Evolutionary conservation across 2,888 invertebrate species (phyloP).

Genomic region (Nebria brevicollis): DNA sequence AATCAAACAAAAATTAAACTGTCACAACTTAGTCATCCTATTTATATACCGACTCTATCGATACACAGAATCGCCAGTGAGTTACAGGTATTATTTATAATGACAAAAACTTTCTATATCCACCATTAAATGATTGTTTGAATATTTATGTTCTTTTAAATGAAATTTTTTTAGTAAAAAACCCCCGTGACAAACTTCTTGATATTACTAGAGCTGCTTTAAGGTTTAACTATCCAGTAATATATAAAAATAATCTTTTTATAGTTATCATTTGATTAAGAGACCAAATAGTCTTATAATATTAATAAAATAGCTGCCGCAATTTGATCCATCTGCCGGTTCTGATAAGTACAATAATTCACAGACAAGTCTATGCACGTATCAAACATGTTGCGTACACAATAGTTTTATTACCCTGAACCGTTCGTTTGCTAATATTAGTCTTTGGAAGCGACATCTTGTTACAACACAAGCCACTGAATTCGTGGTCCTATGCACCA

Average conservation of each 20-base stretch:
- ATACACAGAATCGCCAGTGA: no score
- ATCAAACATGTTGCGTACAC: conserved; percentile 30
- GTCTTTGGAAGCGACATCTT: conserved; percentile 45
- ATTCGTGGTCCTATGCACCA: conserved; percentile 26
- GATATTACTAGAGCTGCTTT: neutral
- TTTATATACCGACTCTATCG: neutral
- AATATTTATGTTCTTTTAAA: no score
- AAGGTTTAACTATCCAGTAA: neutral
- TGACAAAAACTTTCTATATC: no score
- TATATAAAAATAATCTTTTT: neutral
- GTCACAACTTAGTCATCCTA: neutral
- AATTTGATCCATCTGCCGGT: neutral
- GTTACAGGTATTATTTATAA: no score
- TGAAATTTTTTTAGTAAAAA: no score
- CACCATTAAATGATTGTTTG: no score
- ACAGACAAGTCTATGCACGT: conserved; percentile 7
- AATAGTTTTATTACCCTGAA: conserved; percentile 27
- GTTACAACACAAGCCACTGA: conserved; percentile 45
- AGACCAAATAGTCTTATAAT: neutral
- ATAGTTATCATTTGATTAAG: neutral
- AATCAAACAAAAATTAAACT: neutral
- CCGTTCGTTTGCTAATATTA: conserved; percentile 29
- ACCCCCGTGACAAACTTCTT: neutral
- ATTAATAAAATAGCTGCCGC: neutral
- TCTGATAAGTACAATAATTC: conserved; percentile 12